Evolutionary conservation across 2,113 vertebrate species (phyloP), one percentile per base, ranked within the genome.

Genomic region (Pipa parva): DNA sequence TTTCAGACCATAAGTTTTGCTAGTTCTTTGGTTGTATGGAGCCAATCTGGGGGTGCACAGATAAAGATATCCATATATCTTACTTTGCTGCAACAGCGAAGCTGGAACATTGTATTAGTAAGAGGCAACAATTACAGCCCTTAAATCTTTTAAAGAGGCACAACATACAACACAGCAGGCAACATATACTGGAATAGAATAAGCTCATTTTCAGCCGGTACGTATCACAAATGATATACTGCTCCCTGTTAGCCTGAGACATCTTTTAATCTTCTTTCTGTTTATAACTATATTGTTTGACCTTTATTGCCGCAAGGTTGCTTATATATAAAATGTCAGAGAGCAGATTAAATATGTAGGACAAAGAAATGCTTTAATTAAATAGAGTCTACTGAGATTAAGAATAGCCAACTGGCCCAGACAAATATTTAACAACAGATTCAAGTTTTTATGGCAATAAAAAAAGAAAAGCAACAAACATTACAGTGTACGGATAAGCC

Each of bases 391-490:
- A 81, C 39, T 73, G 86, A 88, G 86, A 88, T 81, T 84, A 82
- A 89, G 86, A 89, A 73, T 88, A 89, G 84, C 84, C 89, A 89
- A 88, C 84, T 88, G 84, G 84, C 83, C 82, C 80, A 87, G 84
- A 86, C 86, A 89, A 89, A 90, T 90, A 89, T 90, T 89, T 89
- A 90, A 90, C 87, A 85, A 84, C 85, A 88, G 82, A 85, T 89
- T 81, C n/a, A n/a, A 87, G 81, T 88, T 85, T 87, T 89, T 89
- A 89, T 87, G 80, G 87, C 83, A 76, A 76, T 84, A 80, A 83
- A 85, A 83, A 76, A 81, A 79, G 77, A 84, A 82, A 83, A 48
- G 54, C 39, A 45, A 54, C 54, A 67, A 67, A 67, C 42, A 67
- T 50, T 58, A 46, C 20, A 66, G 56, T 58, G 58, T 67, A 42